Conservation (phyloP, 1,140 invertebrate genomes). For the Hesperophylax magnus region DNA sequence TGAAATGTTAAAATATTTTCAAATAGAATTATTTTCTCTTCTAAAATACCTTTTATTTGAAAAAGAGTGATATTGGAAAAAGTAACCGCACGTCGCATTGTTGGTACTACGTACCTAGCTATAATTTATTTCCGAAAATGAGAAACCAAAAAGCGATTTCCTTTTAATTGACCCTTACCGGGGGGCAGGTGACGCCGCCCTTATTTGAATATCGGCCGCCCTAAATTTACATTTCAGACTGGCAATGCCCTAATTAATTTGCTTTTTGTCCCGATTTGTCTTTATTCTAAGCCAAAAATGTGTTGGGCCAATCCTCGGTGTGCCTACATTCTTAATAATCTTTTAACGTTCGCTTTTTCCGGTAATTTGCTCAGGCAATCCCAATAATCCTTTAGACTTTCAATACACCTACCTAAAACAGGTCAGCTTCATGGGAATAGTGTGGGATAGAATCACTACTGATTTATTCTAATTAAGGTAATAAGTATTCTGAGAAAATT, state of each 20-base stretch:
- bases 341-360: background rate
- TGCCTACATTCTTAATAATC: background rate
- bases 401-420: background rate
- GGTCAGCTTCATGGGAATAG: background rate
- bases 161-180: background rate
- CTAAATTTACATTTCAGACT: conserved; percentile 1
- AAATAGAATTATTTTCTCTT: too few species aligned
- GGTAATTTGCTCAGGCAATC: background rate
- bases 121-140: too few species aligned
- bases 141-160: too few species aligned
- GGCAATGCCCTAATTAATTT: background rate
- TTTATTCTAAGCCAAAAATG: conserved; percentile 2
- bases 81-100: too few species aligned
- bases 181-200: background rate
- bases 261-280: background rate
- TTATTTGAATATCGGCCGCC: background rate
- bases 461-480: too few species aligned
- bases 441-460: background rate
- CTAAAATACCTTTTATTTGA: too few species aligned
- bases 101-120: too few species aligned
- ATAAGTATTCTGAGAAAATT: too few species aligned
- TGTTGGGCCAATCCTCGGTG: background rate
- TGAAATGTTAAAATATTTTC: too few species aligned
- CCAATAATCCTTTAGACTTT: background rate
- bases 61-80: too few species aligned